Evolutionary conservation across 2,888 invertebrate genomes (phyloP), one percentile per base, ranked within the genome.

Genomic region (Meliscaeva auricollis): DNA sequence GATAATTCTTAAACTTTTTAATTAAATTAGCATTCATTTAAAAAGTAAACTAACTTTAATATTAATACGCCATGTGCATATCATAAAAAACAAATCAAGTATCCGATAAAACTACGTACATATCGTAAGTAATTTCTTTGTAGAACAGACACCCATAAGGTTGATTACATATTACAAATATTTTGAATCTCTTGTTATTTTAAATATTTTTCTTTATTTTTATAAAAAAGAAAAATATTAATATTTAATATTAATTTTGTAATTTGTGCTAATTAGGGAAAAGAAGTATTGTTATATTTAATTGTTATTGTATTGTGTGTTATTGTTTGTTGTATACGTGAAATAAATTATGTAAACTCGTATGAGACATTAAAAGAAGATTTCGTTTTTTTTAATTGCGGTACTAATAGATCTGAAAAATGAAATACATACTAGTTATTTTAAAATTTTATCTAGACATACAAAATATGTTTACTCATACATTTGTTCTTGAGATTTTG

Each of bases 181-280:
- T 48, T 54, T 56, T 22, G 73, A 74, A 80, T 58, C 50, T 76
- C 62, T 56, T 44, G 13, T 32, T 15, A 30, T 17, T 17, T 41
- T 56, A 41, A 15, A 48, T 38, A 32, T 48, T 50, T 62, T 54
- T 17, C 32, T 68, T 26, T 7, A 62, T 69, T 48, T 81, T 81
- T 66, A 76, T 70, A 81, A 38, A 62, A 56, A 62, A 69, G 56
- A 68, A 26, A 15, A 46, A 64, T 32, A 46, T 30, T 30, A 32
- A 64, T 64, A 64, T 41, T 4, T 44, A n/a, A 44, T n/a, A 68
- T 44, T 60, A 60, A 52, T 76, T 70, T 76, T 75, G 62, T 75
- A 75, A 70, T 48, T 22, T 50, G 46, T 46, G 69, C 66, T 58
- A 35, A 30, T 64, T 75, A 41, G 48, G 38, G 56, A 72, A 38